Conservation (phyloP, 2,797 vertebrate genomes). For the Coranthus polyacanthus region DNA sequence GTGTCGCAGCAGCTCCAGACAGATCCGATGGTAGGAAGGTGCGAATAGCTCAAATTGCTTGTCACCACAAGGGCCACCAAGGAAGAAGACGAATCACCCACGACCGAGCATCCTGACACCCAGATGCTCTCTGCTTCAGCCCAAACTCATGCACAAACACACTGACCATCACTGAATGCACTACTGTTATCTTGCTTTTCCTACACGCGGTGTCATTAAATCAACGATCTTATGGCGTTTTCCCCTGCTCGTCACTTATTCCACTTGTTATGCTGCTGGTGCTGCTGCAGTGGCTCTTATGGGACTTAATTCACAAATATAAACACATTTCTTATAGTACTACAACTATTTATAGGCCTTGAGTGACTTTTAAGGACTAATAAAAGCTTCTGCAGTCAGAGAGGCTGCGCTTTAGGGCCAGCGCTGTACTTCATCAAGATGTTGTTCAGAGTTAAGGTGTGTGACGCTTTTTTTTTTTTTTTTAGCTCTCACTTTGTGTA, state of each 20-base stretch:
- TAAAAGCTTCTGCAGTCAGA: too few relatives aligned
- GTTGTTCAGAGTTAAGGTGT: too few relatives aligned
- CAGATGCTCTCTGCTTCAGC: neutral
- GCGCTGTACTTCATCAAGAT: too few relatives aligned
- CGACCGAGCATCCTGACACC: constrained; percentile 12
- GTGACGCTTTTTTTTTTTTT: too few relatives aligned
- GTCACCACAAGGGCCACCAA: constrained; percentile 62
- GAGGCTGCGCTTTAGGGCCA: too few relatives aligned
- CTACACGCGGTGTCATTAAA: too few relatives aligned
- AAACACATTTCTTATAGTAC: neutral
- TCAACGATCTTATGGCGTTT: neutral
- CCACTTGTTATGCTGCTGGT: too few relatives aligned
- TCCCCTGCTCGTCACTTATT: too few relatives aligned
- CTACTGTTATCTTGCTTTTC: too few relatives aligned
- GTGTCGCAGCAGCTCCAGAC: constrained; percentile 54
- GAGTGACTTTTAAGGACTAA: neutral
- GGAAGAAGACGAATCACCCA: constrained; percentile 52
- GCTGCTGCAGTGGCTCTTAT: neutral
- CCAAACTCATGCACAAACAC: constrained; percentile 10
- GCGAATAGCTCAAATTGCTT: constrained; percentile 63
- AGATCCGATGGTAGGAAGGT: constrained; percentile 59
- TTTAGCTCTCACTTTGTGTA: too few relatives aligned
- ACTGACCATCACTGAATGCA: neutral
- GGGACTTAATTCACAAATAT: neutral
- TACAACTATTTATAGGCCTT: neutral